phyloP scores from a whole-genome alignment of 2,113 vertebrate genomes.

The Himantopus leucocephalus region DNA sequence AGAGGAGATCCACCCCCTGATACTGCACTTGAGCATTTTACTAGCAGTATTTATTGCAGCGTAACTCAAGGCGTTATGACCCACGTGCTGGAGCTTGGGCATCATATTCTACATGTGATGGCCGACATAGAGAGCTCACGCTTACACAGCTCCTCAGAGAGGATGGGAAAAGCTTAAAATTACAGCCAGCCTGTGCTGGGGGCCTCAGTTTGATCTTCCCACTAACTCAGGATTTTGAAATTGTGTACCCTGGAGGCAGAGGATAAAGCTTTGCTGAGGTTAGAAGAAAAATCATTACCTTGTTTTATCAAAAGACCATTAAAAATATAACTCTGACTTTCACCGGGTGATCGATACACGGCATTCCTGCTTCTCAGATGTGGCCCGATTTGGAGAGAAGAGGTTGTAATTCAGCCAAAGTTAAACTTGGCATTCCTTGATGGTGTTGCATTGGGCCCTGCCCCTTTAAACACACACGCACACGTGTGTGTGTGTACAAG shows the following conservation, averaged over 20 bases:
- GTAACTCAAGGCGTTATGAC: background rate
- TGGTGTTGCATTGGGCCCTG: background rate
- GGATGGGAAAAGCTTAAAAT: background rate
- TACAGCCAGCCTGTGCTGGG: background rate
- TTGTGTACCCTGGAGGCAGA: background rate
- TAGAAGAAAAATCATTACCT: background rate
- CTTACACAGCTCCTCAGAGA: background rate
- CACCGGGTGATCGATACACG: background rate
- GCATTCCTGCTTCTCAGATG: background rate
- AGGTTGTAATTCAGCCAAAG: background rate
- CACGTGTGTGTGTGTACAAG: background rate
- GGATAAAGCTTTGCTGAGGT: background rate
- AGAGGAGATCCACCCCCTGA: background rate
- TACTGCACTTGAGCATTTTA: background rate
- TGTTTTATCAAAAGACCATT: background rate
- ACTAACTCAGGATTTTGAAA: background rate
- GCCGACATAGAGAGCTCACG: background rate
- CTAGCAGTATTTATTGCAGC: background rate
- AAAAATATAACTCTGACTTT: background rate
- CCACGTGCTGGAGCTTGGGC: background rate
- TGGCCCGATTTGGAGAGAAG: background rate
- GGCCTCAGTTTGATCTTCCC: background rate
- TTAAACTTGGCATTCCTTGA: background rate
- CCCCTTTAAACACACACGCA: fast-evolving
- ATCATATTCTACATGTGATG: background rate